Base-by-base conservation (phyloP, 2,113 vertebrate genomes). In the Herpailurus yagouaroundi region DNA sequence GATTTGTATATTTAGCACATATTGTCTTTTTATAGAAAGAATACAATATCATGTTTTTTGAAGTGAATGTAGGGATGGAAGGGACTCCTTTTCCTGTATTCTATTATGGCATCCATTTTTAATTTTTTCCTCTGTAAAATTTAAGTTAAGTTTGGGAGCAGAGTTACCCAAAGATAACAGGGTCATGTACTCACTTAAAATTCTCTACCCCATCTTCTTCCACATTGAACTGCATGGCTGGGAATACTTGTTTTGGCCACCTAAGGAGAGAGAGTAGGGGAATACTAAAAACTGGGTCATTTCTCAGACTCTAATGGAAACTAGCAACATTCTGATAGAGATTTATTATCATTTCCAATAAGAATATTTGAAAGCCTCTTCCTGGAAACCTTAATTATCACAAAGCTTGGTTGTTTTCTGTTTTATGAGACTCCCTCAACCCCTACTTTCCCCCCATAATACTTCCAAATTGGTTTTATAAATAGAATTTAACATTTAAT, bases 351-450 rank as follows among this genome's bases (percentile, higher is more conserved):
- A 88, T 64, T 95, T 95, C 66, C 19, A 80, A 23, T 93, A 73
- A 80, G 64, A 83, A 89, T 92, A 63, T 86, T 93, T 95, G 50
- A 84, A 94, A 94, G 48, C n/a, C 23, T 96, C 21, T 89, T 36
- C 36, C 55, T 66, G 12, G 84, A 87, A 55, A 12, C 10, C 31
- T 79, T 79, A 79, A 48, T 52, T 79, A 79, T 97, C 31, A 92
- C 15, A 25, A 55, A 84, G 27, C 69, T 87, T 89, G 50, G 31
- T 88, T 69, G 41, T 92, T 71, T 57, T 36, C 73, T 89, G 16
- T 81, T 90, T 87, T 94, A 68, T 23, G 68, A 95, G 60, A 79
- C 48, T 77, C 50, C 66, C 7, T 87, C 1, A 84, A n/a, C 3
- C 21, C 29, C 21, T 52, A 64, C 25, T 76, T 63, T 66, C 19